Evolutionary conservation across 2,888 invertebrate species (phyloP).

Genomic region (Caenorhabditis imperialis): DNA sequence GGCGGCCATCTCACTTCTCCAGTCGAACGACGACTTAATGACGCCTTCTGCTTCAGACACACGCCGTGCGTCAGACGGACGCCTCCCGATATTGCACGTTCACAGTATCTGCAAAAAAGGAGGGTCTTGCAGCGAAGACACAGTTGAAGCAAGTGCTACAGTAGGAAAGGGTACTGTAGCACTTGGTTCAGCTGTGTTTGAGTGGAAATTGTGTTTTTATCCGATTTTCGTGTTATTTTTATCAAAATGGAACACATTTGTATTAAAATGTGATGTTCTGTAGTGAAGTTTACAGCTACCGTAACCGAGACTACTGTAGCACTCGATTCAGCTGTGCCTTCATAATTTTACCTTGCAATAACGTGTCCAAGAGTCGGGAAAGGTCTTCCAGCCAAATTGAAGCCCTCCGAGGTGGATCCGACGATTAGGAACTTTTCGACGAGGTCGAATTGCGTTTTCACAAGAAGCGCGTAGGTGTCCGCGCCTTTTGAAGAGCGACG

Average conservation of each 20-base stretch:
- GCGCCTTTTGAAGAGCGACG: slow-evolving; percentile 57
- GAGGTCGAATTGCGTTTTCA: slow-evolving; percentile 52
- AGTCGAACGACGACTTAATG: slow-evolving; percentile 12
- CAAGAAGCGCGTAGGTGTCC: slow-evolving; percentile 56
- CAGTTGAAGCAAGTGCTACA: no score
- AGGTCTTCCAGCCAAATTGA: slow-evolving; percentile 52
- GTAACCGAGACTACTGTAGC: no score
- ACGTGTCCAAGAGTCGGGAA: slow-evolving; percentile 59
- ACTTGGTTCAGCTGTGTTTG: no score
- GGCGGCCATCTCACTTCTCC: slow-evolving; percentile 26
- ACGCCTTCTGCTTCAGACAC: slow-evolving; percentile 16
- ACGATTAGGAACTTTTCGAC: slow-evolving; percentile 61
- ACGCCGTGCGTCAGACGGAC: slow-evolving; percentile 56
- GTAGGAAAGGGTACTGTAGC: no score
- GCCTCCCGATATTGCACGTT: slow-evolving; percentile 52
- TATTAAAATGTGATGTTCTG: not conserved
- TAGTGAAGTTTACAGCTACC: not conserved
- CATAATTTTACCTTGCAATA: slow-evolving; percentile 55
- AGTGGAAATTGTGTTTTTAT: no score
- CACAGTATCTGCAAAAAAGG: slow-evolving; percentile 51
- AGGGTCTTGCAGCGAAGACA: not conserved
- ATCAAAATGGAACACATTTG: not conserved
- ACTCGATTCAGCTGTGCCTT: no score
- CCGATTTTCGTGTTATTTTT: no score
- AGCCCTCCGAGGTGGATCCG: slow-evolving; percentile 44